Percentiles rank a stretch among this genome's conserved stretches.
These are phyloP conservation scores for Vimba vimba DNA, from an alignment of 2,113 vertebrate species.

Conservation along the genomic window DNA sequence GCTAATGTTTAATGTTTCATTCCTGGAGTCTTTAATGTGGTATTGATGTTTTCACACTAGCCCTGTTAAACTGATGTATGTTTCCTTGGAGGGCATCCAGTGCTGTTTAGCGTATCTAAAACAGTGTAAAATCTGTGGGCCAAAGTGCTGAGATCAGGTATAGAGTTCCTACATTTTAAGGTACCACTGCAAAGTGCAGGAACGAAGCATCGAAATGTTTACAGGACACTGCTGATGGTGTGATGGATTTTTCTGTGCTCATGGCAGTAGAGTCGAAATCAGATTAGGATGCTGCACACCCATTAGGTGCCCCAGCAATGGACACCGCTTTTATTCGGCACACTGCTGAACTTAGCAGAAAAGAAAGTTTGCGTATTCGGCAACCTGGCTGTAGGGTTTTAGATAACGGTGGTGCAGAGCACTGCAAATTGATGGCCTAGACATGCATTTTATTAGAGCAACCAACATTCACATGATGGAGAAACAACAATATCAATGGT, in stretches of 20 bases:
- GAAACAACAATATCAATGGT: neutral
- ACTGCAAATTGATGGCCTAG: conserved; percentile 13
- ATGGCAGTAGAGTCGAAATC: neutral
- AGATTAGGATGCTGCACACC: neutral
- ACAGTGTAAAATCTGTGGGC: neutral
- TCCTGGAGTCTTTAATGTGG: neutral
- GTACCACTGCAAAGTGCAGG: neutral
- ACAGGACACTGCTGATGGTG: conserved; percentile 17
- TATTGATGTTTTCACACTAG: conserved; percentile 6
- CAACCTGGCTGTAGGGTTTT: conserved; percentile 3
- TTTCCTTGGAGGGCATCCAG: neutral
- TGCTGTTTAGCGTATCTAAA: neutral
- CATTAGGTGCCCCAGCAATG: conserved; percentile 4
- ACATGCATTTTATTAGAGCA: neutral
- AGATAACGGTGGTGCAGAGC: neutral
- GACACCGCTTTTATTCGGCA: neutral
- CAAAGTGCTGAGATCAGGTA: neutral
- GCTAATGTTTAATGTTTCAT: neutral
- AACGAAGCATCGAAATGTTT: conserved; percentile 28
- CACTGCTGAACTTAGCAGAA: conserved; percentile 41
- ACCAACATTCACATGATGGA: neutral
- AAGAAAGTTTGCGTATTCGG: neutral
- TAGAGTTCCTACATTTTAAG: neutral
- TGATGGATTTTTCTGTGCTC: conserved; percentile 2
- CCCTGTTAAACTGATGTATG: conserved; percentile 6